Base-by-base conservation (phyloP, 1,140 invertebrate species). In the Pseudachorutes palmiensis region DNA sequence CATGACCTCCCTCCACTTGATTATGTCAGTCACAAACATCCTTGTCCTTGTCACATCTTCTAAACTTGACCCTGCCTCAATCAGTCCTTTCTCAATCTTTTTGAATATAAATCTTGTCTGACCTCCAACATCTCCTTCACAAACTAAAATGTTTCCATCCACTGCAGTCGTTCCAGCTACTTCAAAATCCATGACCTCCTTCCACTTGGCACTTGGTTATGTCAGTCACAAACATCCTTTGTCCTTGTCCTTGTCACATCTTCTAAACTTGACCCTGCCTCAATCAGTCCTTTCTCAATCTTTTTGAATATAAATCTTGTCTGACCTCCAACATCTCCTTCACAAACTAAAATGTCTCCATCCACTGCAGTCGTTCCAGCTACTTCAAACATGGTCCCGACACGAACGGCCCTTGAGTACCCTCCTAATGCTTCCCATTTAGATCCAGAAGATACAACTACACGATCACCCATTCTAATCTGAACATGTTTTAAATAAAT, bases 311-410 rank as follows among this genome's bases (percentile, higher is more conserved):
- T 65, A 45, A 62, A 65, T 62, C 32, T 59, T 5, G 64, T 36
- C 22, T 69, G 68, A 22, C 26, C 32, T 22, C 51, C 33, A 5
- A 65, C n/a, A 29, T 67, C 64, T 24, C 45, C 45, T 14, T 41
- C n/a, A 1, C 62, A n/a, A n/a, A n/a, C n/a, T n/a, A n/a, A n/a
- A n/a, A n/a, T n/a, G n/a, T n/a, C 28, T 19, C 60, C 68, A 41
- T 69, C 30, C 28, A 69, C 57, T 16, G 68, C 63, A 1, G 62
- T 59, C n/a, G 68, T 69, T 5, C 68, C 68, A 22, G 68, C 57
- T 16, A 69, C 68, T 41, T 69, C 68, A 3, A 69, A 19, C 2
- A 62, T 19, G n/a, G 59, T 49, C 14, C 68, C 68, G 2, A 69
- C 63, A 19, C 68, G 63, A 62, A 69, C 30, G 2, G 59, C 68